These are phyloP conservation scores for Agonum fuliginosum DNA, from an alignment of 2,888 invertebrate species.

Conservation along the genomic window DNA sequence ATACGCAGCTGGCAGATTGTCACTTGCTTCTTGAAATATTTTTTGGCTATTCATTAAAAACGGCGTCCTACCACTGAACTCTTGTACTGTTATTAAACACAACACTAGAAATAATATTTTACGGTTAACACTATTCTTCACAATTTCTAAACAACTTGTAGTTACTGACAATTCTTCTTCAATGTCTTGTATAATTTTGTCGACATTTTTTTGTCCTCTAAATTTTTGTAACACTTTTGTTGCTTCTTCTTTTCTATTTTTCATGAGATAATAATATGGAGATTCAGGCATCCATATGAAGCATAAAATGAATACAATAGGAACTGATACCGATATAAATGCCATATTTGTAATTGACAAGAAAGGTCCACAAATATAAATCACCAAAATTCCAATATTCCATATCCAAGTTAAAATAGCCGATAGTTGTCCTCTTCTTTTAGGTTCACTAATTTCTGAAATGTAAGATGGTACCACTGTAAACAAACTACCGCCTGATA, in stretches of 20 bases:
- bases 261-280: constrained; percentile 74
- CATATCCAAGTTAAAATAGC: constrained; percentile 76
- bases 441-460: constrained; percentile 77
- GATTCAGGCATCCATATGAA: constrained; percentile 78
- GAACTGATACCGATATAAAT: constrained; percentile 71
- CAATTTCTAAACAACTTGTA: not conserved
- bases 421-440: constrained; percentile 76
- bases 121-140: not conserved
- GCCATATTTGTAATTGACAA: constrained; percentile 74
- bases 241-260: constrained; percentile 72
- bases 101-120: not conserved
- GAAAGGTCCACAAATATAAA: constrained; percentile 72
- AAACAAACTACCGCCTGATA: constrained; percentile 73
- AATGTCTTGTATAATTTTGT: constrained; percentile 68
- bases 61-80: constrained; percentile 78
- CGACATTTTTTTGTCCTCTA: constrained; percentile 70
- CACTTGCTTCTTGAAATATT: constrained; percentile 71
- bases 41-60: constrained; percentile 78
- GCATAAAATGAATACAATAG: constrained; percentile 72
- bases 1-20: constrained; percentile 70
- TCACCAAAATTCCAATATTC: constrained; percentile 75
- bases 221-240: constrained; percentile 72
- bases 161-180: constrained; percentile 66
- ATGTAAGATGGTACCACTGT: constrained; percentile 76
- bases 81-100: constrained; percentile 70